phyloP scores from a whole-genome alignment of 1,140 invertebrate species.

The Anastatus disparis region DNA sequence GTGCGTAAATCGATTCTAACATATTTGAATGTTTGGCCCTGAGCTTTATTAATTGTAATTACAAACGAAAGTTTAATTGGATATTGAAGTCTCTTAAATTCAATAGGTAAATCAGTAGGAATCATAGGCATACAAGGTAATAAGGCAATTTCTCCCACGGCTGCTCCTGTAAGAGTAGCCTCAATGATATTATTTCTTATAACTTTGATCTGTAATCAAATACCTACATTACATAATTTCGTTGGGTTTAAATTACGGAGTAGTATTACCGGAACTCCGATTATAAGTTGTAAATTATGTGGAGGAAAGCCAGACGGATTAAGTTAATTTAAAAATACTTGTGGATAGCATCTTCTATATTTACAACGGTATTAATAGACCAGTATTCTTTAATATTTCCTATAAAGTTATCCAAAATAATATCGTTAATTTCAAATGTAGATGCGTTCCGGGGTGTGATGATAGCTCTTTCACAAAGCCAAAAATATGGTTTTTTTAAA shows the following conservation, averaged over 20 bases:
- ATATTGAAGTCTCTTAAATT: no score
- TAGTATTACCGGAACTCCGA: slow-evolving; percentile 60
- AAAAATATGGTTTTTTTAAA: slow-evolving; percentile 53
- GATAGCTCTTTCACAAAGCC: slow-evolving; percentile 56
- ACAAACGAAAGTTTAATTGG: no score
- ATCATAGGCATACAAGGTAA: no score
- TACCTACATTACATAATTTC: slow-evolving; percentile 65
- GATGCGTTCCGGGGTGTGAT: slow-evolving; percentile 48
- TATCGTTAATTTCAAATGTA: slow-evolving; percentile 54
- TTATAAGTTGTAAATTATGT: slow-evolving; percentile 60
- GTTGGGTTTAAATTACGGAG: slow-evolving; percentile 62
- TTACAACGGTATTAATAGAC: slow-evolving; percentile 56
- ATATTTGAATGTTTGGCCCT: no score
- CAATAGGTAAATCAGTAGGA: no score
- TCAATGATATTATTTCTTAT: slow-evolving; percentile 59
- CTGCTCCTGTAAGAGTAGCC: slow-evolving; percentile 61
- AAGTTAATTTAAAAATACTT: slow-evolving; percentile 62
- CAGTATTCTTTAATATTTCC: slow-evolving; percentile 52
- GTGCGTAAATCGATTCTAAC: no score
- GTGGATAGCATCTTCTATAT: slow-evolving; percentile 59
- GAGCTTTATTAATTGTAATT: no score
- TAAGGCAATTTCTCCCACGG: slow-evolving; percentile 62
- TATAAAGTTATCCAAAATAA: slow-evolving; percentile 50
- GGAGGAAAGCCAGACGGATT: slow-evolving; percentile 58
- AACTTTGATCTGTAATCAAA: slow-evolving; percentile 59